A percentile compares a stretch with the other conserved stretches of the same genome.
Evolutionary conservation across 2,888 invertebrate genomes (phyloP).

Genomic region (Plusia festucae): DNA sequence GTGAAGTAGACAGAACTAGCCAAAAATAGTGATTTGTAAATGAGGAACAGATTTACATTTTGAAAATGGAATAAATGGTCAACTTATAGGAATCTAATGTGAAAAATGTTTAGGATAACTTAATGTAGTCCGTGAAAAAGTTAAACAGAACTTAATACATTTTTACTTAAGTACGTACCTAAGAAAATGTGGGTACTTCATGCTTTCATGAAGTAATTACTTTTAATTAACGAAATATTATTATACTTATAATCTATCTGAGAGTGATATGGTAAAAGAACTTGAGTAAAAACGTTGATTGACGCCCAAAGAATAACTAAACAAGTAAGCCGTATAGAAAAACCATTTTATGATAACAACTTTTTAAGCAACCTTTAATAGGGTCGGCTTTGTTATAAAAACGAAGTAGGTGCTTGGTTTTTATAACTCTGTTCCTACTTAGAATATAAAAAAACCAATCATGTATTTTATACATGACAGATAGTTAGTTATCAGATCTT

Average conservation of each 20-base stretch:
- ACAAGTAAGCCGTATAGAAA: background rate
- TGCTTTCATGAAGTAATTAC: too few relatives aligned
- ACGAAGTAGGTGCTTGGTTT: background rate
- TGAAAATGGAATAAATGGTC: background rate
- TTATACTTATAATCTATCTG: background rate
- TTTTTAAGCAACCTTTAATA: conserved; percentile 20
- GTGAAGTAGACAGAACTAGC: background rate
- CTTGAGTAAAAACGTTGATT: conserved; percentile 15
- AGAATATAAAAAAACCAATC: background rate
- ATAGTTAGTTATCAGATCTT: conserved; percentile 1
- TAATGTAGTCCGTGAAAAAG: too few relatives aligned
- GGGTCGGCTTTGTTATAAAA: background rate
- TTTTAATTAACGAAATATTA: too few relatives aligned
- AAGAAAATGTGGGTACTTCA: too few relatives aligned
- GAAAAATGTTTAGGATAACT: too few relatives aligned
- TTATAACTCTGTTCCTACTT: background rate
- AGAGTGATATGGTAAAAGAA: conserved; percentile 16
- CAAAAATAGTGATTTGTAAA: background rate
- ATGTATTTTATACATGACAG: background rate
- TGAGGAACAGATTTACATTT: background rate
- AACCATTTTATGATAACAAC: background rate
- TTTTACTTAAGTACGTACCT: too few relatives aligned
- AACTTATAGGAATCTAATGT: too few relatives aligned
- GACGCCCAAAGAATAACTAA: conserved; percentile 18
- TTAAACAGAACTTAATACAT: too few relatives aligned